Conservation (phyloP, 2,888 invertebrate genomes). For the Dicyrtomina minuta region DNA sequence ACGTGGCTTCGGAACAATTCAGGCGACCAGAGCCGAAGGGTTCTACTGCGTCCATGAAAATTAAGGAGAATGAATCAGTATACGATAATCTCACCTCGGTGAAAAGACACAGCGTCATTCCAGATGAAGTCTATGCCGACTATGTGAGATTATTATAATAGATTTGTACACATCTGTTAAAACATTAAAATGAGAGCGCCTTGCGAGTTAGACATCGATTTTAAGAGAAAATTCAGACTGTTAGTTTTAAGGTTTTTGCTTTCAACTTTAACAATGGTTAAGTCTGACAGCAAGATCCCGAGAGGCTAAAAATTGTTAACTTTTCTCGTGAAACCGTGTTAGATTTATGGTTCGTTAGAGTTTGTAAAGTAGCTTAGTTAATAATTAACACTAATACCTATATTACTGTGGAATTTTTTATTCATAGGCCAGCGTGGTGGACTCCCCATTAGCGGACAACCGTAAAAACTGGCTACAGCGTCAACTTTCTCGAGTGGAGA, state of each 20-base stretch:
- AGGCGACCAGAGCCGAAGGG: conserved; percentile 80
- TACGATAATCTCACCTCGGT: conserved; percentile 76
- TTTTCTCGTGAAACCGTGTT: no score
- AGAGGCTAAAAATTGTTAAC: no score
- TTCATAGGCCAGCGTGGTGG: conserved; percentile 74
- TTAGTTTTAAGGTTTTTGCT: no score
- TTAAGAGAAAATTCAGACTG: no score
- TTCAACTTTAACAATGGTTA: no score
- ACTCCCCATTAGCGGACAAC: conserved; percentile 80
- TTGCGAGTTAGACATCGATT: no score
- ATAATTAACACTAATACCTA: no score
- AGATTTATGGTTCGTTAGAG: no score
- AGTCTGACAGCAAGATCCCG: no score
- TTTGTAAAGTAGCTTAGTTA: no score
- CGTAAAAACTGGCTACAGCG: conserved; percentile 86
- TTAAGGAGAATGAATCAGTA: conserved; percentile 77
- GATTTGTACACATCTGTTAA: background rate
- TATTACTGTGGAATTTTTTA: no score
- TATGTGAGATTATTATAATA: conserved; percentile 68
- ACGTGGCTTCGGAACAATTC: conserved; percentile 84
- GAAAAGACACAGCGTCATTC: conserved; percentile 48
- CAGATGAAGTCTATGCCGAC: conserved; percentile 84
- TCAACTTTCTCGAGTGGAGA: conserved; percentile 82
- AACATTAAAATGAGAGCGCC: background rate
- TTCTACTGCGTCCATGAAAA: conserved; percentile 81